Percentiles rank a stretch among this genome's conserved stretches.
phyloP scores from a whole-genome alignment of 2,113 vertebrate species.

The Galbula dea region DNA sequence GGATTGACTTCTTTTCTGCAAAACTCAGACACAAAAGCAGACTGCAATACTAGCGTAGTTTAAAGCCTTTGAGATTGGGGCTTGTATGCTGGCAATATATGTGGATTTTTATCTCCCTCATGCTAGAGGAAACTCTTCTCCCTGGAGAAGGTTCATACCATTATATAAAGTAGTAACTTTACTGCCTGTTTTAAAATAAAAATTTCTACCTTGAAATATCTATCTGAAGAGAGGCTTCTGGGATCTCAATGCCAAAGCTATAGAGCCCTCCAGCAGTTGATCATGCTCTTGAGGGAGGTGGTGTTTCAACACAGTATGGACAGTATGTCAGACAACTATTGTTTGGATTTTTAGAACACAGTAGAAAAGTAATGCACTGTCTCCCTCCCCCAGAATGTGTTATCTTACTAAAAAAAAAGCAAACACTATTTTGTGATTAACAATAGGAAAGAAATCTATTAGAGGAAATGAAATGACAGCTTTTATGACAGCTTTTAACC shows the following conservation, averaged over 20 bases:
- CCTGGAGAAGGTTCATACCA: not conserved
- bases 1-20: not conserved
- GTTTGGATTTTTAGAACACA: not conserved
- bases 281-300: not conserved
- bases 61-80: not conserved
- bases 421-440: not conserved
- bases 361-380: not conserved
- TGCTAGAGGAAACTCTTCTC: not conserved
- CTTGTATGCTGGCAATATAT: not conserved
- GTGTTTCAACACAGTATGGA: not conserved
- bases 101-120: not conserved
- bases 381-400: not conserved
- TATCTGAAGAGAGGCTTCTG: not conserved
- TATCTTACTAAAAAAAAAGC: not conserved
- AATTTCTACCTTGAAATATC: not conserved
- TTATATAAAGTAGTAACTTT: not conserved
- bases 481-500: not conserved
- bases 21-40: not conserved
- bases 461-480: not conserved
- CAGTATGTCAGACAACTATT: not conserved
- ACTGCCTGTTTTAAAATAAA: not conserved
- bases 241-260: not conserved
- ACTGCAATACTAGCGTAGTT: not conserved
- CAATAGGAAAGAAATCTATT: not conserved
- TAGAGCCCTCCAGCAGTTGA: fast-evolving